Evolutionary conservation across 2,797 vertebrate species (phyloP).

Genomic region (Hylomyscus alleni): DNA sequence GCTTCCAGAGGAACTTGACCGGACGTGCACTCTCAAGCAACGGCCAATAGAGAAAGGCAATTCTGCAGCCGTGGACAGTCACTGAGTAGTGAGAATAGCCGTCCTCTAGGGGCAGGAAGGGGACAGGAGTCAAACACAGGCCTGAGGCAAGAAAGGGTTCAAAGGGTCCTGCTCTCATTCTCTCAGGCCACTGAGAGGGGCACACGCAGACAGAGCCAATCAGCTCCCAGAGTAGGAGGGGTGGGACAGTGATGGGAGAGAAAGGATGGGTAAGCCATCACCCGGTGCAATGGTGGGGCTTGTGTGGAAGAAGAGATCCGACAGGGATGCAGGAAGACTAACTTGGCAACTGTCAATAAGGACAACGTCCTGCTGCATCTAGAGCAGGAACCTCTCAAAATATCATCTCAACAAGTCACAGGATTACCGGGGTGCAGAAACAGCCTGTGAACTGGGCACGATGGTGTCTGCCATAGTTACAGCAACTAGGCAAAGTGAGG

Average conservation of each 20-base stretch:
- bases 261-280: background rate
- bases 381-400: background rate
- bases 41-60: slow-evolving; percentile 98
- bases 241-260: background rate
- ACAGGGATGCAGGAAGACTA: background rate
- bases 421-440: background rate
- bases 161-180: background rate
- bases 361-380: background rate
- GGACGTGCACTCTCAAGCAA: slow-evolving; percentile 95
- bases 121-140: slow-evolving; percentile 36
- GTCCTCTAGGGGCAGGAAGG: slow-evolving; percentile 91
- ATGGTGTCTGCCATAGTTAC: background rate
- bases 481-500: background rate
- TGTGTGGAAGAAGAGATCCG: background rate
- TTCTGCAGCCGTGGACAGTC: slow-evolving; percentile 96
- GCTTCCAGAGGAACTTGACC: slow-evolving; percentile 99
- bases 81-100: slow-evolving; percentile 98
- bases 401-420: background rate
- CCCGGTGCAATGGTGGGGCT: background rate
- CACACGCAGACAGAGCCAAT: background rate
- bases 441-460: background rate
- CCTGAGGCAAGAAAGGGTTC: background rate
- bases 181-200: background rate
- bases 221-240: background rate
- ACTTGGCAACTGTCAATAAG: background rate